These are phyloP conservation scores for Rutpela maculata DNA, from an alignment of 2,888 invertebrate genomes.

Conservation along the genomic window DNA sequence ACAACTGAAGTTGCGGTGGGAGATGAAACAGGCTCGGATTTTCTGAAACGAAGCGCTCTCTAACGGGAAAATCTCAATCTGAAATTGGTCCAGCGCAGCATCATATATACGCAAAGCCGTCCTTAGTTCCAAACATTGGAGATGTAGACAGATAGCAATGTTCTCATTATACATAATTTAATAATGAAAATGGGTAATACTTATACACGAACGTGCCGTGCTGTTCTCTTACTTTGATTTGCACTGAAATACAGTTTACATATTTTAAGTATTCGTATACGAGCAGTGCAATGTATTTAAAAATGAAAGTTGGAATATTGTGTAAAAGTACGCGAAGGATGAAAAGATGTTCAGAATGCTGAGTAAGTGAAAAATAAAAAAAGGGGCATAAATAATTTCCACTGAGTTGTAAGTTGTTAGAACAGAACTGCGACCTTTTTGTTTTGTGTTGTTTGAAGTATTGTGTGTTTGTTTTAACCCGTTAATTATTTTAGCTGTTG, in stretches of 20 bases:
- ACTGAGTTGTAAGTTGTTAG: not conserved
- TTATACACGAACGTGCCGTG: slow-evolving; percentile 12
- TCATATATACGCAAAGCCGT: slow-evolving; percentile 38
- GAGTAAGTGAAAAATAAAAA: not conserved
- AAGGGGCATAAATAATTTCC: not conserved
- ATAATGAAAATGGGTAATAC: slow-evolving; percentile 29
- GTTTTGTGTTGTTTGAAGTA: too few relatives aligned
- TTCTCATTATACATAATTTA: slow-evolving; percentile 30
- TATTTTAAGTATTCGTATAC: slow-evolving; percentile 1
- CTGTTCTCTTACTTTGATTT: slow-evolving; percentile 21
- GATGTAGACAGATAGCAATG: slow-evolving; percentile 14
- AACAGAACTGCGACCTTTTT: too few relatives aligned
- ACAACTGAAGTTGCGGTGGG: slow-evolving; percentile 40
- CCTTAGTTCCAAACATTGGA: slow-evolving; percentile 15
- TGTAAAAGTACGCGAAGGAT: not conserved
- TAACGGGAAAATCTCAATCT: slow-evolving; percentile 53
- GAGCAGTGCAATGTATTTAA: not conserved
- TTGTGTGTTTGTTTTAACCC: too few relatives aligned
- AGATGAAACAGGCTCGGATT: slow-evolving; percentile 44
- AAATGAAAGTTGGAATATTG: not conserved
- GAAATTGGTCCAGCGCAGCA: slow-evolving; percentile 54
- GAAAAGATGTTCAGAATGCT: not conserved
- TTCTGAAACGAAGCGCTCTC: slow-evolving; percentile 50
- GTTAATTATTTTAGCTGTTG: too few relatives aligned
- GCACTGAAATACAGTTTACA: not conserved